A percentile compares a stretch with the other conserved stretches of the same genome.
Evolutionary conservation across 2,113 vertebrate genomes (phyloP).

Genomic region (Nycticryphes semicollaris): DNA sequence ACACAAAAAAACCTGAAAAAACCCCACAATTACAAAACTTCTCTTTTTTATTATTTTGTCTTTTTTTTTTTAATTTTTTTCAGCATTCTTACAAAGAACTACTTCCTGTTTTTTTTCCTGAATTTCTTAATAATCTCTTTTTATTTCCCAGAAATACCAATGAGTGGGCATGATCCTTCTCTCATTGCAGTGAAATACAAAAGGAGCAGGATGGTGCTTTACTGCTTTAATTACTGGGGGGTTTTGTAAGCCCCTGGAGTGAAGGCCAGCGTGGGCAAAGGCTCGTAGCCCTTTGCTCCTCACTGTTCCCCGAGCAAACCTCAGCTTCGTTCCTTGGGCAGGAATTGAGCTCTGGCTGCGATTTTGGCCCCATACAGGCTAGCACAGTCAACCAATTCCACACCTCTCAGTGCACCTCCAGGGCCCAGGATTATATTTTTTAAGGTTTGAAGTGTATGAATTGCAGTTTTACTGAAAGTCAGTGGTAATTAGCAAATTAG

Average conservation of each 20-base stretch:
- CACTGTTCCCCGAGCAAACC: accelerated
- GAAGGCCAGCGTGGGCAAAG: neutral
- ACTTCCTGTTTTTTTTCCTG: neutral
- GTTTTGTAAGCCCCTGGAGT: neutral
- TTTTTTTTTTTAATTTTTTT: too few species aligned
- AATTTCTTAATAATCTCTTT: neutral
- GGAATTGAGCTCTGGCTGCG: accelerated
- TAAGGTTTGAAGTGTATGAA: neutral
- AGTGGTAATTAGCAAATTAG: neutral
- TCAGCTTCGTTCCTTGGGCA: accelerated
- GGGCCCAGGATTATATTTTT: neutral
- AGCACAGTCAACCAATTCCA: neutral
- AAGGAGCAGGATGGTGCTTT: neutral
- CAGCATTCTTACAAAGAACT: neutral
- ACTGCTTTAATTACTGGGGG: neutral
- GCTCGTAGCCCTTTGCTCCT: neutral
- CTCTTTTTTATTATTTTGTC: neutral
- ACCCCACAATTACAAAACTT: neutral
- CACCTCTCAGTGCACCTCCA: neutral
- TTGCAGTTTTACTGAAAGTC: neutral
- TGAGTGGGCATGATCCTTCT: neutral
- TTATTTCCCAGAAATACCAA: neutral
- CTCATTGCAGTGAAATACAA: neutral
- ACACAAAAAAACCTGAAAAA: neutral
- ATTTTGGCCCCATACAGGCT: accelerated